Conservation (phyloP, 2,888 invertebrate species). For the Phalera bucephala region DNA sequence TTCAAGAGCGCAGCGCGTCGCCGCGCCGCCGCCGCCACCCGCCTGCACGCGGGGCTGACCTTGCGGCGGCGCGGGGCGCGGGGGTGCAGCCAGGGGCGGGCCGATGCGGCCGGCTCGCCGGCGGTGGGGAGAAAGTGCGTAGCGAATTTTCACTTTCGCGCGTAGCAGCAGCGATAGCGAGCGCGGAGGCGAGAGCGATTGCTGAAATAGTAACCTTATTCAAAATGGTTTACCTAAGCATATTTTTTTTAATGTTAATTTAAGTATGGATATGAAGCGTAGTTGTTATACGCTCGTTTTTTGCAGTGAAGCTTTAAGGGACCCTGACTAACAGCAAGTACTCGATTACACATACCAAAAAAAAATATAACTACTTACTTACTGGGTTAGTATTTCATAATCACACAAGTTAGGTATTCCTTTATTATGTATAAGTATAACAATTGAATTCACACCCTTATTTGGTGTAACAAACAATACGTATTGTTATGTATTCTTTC, state of each 20-base stretch:
- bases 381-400: no score
- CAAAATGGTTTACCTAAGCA: background rate
- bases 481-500: slow-evolving; percentile 5
- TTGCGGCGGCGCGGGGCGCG: slow-evolving; percentile 55
- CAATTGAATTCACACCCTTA: slow-evolving; percentile 5
- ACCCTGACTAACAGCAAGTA: no score
- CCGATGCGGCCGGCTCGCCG: slow-evolving; percentile 43
- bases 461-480: slow-evolving; percentile 9
- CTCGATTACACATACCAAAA: no score
- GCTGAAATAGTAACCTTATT: no score
- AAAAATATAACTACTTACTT: no score
- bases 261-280: no score
- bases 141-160: slow-evolving; percentile 80
- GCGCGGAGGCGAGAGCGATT: slow-evolving; percentile 26
- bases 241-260: no score
- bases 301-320: no score
- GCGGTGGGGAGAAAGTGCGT: slow-evolving; percentile 80
- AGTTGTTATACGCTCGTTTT: no score
- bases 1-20: slow-evolving; percentile 85
- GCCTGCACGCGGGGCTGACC: slow-evolving; percentile 68
- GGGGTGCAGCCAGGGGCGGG: slow-evolving; percentile 63
- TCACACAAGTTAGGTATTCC: no score
- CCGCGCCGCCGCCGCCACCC: slow-evolving; percentile 62
- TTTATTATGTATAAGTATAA: no score
- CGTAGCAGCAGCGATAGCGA: slow-evolving; percentile 50